A percentile compares a stretch with the other conserved stretches of the same genome.
Evolutionary conservation across 2,113 vertebrate genomes (phyloP).

Genomic region (Damaliscus lunatus): DNA sequence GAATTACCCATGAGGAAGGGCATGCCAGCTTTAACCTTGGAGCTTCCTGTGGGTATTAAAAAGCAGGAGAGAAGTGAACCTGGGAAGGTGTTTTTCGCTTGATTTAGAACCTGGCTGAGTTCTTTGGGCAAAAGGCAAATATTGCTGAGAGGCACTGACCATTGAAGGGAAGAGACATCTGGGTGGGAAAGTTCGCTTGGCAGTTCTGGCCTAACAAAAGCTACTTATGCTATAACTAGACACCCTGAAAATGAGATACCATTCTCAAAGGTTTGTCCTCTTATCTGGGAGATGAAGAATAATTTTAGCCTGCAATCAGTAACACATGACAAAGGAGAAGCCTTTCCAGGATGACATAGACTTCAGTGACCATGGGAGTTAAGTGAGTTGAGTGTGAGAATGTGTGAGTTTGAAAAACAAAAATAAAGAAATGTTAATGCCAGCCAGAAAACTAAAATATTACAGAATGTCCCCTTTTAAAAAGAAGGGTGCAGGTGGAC

Average conservation of each 20-base stretch:
- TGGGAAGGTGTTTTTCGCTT: constrained; percentile 58
- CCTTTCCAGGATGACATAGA: constrained; percentile 58
- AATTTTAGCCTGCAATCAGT: constrained; percentile 61
- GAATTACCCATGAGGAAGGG: constrained; percentile 30
- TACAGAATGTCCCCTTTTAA: constrained; percentile 34
- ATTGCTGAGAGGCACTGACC: background rate
- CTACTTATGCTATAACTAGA: constrained; percentile 46
- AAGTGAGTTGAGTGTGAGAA: constrained; percentile 41
- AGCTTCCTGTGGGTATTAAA: background rate
- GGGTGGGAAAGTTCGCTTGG: constrained; percentile 51
- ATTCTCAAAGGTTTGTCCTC: constrained; percentile 46
- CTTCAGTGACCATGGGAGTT: constrained; percentile 27
- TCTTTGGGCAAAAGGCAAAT: constrained; percentile 50
- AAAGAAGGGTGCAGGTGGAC: background rate
- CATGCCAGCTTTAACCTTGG: constrained; percentile 19
- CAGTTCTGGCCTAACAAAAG: constrained; percentile 1
- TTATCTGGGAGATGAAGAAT: constrained; percentile 56
- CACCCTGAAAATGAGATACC: constrained; percentile 57
- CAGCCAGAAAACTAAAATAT: constrained; percentile 15
- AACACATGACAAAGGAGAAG: constrained; percentile 60
- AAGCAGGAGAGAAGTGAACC: constrained; percentile 55
- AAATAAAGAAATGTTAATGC: background rate
- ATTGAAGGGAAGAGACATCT: background rate
- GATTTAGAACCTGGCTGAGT: constrained; percentile 50
- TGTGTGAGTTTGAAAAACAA: constrained; percentile 9